A percentile compares a stretch with the other conserved stretches of the same genome.
Conservation (phyloP, 2,888 invertebrate genomes). For the Eudasyphora cyanicolor region DNA sequence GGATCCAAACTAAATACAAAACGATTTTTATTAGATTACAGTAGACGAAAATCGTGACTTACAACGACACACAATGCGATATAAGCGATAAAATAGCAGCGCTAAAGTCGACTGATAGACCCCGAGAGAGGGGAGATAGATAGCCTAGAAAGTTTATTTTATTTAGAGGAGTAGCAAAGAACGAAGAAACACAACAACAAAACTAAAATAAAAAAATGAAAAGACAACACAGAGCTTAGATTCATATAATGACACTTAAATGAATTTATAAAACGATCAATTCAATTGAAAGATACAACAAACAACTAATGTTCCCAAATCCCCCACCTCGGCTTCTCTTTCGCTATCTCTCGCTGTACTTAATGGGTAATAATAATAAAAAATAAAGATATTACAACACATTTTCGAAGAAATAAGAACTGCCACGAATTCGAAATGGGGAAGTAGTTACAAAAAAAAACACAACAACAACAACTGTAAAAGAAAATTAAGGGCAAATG, state of each 20-base stretch:
- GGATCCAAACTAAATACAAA: slow-evolving; percentile 16
- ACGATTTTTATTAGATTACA: slow-evolving; percentile 65
- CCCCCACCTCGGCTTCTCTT: background rate
- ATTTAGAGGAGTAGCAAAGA: too few relatives aligned
- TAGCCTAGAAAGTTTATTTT: background rate
- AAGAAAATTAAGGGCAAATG: slow-evolving; percentile 47
- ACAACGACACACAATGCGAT: slow-evolving; percentile 49
- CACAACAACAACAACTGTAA: slow-evolving; percentile 23
- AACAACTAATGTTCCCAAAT: too few relatives aligned
- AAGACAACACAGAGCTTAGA: background rate
- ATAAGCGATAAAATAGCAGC: slow-evolving; percentile 28
- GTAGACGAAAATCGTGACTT: slow-evolving; percentile 62
- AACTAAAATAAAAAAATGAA: too few relatives aligned
- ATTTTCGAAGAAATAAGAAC: slow-evolving; percentile 19
- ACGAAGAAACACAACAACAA: too few relatives aligned
- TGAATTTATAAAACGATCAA: slow-evolving; percentile 33
- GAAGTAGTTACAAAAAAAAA: slow-evolving; percentile 30
- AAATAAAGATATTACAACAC: slow-evolving; percentile 52
- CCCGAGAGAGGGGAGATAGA: background rate
- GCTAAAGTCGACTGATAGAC: background rate
- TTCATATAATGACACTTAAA: slow-evolving; percentile 31
- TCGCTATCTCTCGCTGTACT: background rate
- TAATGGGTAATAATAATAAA: slow-evolving; percentile 40
- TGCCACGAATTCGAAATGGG: slow-evolving; percentile 20
- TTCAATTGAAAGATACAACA: slow-evolving; percentile 16